Base-by-base conservation (phyloP, 1,140 invertebrate species). In the Drosophila ogumai region DNA sequence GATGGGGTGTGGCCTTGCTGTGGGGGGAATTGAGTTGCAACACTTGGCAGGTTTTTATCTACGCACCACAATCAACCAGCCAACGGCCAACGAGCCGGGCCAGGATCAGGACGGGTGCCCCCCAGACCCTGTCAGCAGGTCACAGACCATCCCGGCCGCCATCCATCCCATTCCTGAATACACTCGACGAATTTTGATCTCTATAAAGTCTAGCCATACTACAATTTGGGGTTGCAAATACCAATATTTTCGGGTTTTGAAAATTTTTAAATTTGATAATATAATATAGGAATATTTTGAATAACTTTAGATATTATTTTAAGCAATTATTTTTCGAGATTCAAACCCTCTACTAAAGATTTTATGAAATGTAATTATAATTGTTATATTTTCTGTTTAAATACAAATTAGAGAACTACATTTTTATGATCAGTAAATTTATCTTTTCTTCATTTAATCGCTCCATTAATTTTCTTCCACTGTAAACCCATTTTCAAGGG, bases 41-140 rank as follows among this genome's bases (percentile, higher is more conserved):
- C 85, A 90, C 85, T 88, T 90, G 85, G 85, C 85, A 90, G 85
- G 85, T 90, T 88, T 88, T 88, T 88, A 88, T 88, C 85, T 88
- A 81, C 85, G 85, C 85, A 90, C 81, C 86, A 90, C 78, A 90
- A 90, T 90, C 82, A 76, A 60, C 34, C 60, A 75, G 55, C 59
- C 75, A 59, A 31, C 25, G 17, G 50, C 10, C 25, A 54, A 50
- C 28, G 19, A 50, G 44, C 32, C 12, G 6, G 38, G 57, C 22
- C 17, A 12, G 43, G 61, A 38, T 38, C 52, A 25, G 38, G 47
- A 17, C 4, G 65, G 60, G 61, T 41, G 17, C 25, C 72, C 32
- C 25, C 40, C 43, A 36, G 40, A 47, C 66, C 66, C 61, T 67
- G 71, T 36, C 58, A 56, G 63, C 67, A 79, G 75, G 47, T 73